Evolutionary conservation across 2,888 invertebrate species (phyloP), one percentile per base, ranked within the genome.

Genomic region (Agrotis ipsilon): DNA sequence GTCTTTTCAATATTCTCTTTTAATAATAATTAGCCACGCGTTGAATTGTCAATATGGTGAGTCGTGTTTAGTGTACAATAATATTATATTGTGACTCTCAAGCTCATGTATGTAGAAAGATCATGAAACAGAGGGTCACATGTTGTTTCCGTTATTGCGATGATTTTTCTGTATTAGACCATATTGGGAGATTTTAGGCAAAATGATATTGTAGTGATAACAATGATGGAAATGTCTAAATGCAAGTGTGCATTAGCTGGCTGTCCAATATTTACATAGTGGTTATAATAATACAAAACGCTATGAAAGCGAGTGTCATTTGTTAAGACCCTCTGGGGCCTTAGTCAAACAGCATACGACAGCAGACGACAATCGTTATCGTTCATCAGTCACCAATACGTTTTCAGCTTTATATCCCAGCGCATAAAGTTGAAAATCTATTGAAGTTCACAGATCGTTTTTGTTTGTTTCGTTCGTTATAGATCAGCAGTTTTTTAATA

Each of bases 41-140:
- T 76, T 21, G 13, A n/a, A 57, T 46, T 16, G 14, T 32, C 16
- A 48, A 68, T 59, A 51, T 16, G 5, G 21, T 51, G 21, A 27
- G 32, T 74, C 46, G 49, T 70, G 49, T 16, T 55, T 27, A 0
- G 7, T 19, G 16, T 43, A 77, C 57, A 74, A 58, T 74, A 51
- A 48, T n/a, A 70, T 51, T 61, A 46, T 43, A 43, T 59, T 32
- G 19, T 46, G 14, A n/a, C 18, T 39, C 2, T 54, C 18, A n/a
- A n/a, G n/a, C 11, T 5, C 14, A 6, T 13, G 3, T 24, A 11
- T 32, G 32, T 3, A n/a, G 11, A 6, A 55, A 7, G 55, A 55
- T 39, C n/a, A 55, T 1, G 6, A 32, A n/a, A n/a, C 13, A 1
- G 32, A 55, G 14, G 32, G 55, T 32, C n/a, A 19, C n/a, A 32